Base-by-base conservation (phyloP, 2,797 vertebrate species). In the Poecilia gillii region DNA sequence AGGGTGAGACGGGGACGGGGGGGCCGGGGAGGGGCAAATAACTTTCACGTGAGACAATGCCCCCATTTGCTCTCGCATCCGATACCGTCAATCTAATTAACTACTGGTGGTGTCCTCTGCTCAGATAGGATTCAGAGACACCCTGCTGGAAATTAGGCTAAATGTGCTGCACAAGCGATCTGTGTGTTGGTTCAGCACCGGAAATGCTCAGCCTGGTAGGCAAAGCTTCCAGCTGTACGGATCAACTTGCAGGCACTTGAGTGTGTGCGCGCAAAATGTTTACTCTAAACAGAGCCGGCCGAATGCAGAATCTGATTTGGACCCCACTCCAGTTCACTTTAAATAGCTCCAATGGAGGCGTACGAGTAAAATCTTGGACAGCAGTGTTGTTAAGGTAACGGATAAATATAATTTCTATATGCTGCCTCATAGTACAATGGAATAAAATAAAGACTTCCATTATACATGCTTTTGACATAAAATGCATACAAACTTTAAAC, bases 1-100 rank as follows among this genome's bases (percentile, higher is more conserved):
- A 41, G 2, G 20, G 20, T 33, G 33, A 0, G 49, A 20, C 2
- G 6, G 6, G 13, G 3, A 4, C n/a, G n/a, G n/a, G n/a, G n/a
- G n/a, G n/a, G n/a, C n/a, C n/a, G n/a, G n/a, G n/a, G 46, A 51
- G 74, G 84, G 84, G 81, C 84, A 88, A 89, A 89, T 81, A 86
- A 89, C 81, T 72, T 82, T 89, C 39, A 47, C 66, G 75, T 77
- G 86, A 83, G 87, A 89, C 84, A 85, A 87, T 84, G 86, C 76
- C 36, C 85, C 81, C 43, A 25, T 81, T 82, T 89, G 88, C 88
- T 88, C 87, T 90, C 90, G 88, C 74, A 86, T 89, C 86, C 86
- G 78, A 90, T 88, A 84, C 86, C 79, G 78, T 86, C 74, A 79
- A 73, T 89, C 85, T 91, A 91, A 91, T 92, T 91, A 90, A 91